phyloP scores from a whole-genome alignment of 2,888 invertebrate species.

The Caenorhabditis afra region DNA sequence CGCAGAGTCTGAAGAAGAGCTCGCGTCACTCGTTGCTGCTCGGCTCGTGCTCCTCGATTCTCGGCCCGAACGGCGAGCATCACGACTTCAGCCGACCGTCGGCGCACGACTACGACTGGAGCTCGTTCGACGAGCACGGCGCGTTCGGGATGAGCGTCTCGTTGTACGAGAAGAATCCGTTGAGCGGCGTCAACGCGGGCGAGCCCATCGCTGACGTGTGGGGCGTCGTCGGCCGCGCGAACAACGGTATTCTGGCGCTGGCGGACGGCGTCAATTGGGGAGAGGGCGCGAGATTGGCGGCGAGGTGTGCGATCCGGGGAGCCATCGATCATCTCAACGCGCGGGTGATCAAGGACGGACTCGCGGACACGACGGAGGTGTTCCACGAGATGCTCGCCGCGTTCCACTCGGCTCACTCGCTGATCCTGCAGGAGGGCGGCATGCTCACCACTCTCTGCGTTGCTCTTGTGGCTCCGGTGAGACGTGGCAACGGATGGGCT shows the following conservation, averaged over 20 bases:
- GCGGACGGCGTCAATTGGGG: constrained; percentile 96
- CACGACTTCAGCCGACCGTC: constrained; percentile 45
- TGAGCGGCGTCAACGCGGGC: constrained; percentile 85
- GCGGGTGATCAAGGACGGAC: constrained; percentile 62
- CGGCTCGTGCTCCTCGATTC: constrained; percentile 70
- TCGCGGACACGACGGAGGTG: constrained; percentile 83
- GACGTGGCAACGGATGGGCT: constrained; percentile 82
- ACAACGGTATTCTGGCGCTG: constrained; percentile 88
- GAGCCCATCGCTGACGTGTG: constrained; percentile 91
- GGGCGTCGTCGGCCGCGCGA: constrained; percentile 85
- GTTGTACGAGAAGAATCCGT: constrained; percentile 89
- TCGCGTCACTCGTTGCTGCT: constrained; percentile 58
- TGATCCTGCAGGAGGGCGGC: constrained; percentile 88
- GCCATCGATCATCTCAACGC: constrained; percentile 88
- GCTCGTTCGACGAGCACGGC: constrained; percentile 84
- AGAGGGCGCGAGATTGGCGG: constrained; percentile 85
- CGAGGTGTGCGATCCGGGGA: constrained; percentile 88
- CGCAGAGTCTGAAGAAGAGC: constrained; percentile 50
- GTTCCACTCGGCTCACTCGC: constrained; percentile 89
- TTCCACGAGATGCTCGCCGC: constrained; percentile 88
- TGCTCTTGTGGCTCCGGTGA: constrained; percentile 85
- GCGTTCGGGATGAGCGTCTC: constrained; percentile 88
- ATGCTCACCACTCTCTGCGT: constrained; percentile 90
- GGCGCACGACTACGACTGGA: constrained; percentile 75
- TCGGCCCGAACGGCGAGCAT: constrained; percentile 66